A percentile compares a stretch with the other conserved stretches of the same genome.
Evolutionary conservation across 2,113 vertebrate genomes (phyloP).

Genomic region (Monarcha castaneiventris): DNA sequence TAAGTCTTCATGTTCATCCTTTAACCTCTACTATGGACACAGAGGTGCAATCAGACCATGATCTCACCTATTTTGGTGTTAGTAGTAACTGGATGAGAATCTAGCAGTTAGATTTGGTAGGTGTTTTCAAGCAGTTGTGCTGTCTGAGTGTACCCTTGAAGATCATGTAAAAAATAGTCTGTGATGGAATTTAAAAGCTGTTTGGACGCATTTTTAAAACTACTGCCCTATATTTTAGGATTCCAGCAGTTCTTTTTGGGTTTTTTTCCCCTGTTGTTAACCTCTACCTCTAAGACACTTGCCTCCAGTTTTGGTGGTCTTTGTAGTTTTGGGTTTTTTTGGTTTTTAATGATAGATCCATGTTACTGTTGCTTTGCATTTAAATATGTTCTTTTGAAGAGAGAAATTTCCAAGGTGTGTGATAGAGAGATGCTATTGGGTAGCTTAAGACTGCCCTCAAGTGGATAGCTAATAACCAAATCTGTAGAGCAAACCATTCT

Average conservation of each 20-base stretch:
- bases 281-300: not conserved
- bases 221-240: not conserved
- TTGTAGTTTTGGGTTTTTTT: not conserved
- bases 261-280: not conserved
- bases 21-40: not conserved
- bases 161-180: not conserved
- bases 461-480: not conserved
- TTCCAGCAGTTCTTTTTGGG: not conserved
- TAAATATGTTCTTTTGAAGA: not conserved
- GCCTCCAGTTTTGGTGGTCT: not conserved
- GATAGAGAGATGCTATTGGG: not conserved
- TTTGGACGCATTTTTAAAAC: not conserved
- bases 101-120: not conserved
- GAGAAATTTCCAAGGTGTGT: not conserved
- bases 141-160: not conserved
- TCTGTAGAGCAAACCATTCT: not conserved
- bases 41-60: not conserved
- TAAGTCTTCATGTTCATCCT: not conserved
- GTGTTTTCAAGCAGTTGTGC: not conserved
- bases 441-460: conserved; percentile 40
- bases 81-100: not conserved
- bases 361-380: not conserved
- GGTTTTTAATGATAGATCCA: not conserved
- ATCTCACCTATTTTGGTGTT: not conserved
- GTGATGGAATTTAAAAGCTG: not conserved